Evolutionary conservation across 2,888 invertebrate species (phyloP).

Genomic region (Caenorhabditis sulstoni): DNA sequence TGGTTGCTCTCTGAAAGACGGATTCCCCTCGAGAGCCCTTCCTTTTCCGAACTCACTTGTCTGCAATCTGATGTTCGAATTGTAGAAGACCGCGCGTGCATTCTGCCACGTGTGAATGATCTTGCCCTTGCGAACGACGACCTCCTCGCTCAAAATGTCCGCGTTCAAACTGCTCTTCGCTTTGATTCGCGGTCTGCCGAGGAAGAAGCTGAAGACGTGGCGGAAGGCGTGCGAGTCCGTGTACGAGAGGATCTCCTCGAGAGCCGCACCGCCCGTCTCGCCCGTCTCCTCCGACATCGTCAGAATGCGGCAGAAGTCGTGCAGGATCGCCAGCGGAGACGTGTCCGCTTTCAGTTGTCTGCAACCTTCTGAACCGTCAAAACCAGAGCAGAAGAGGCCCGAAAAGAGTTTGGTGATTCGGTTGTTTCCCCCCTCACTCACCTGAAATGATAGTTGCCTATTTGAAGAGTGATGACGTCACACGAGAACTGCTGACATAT

Average conservation of each 20-base stretch:
- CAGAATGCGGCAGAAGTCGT: conserved; percentile 54
- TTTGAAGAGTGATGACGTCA: conserved; percentile 54
- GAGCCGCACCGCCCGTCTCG: conserved; percentile 9
- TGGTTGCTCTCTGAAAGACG: conserved; percentile 48
- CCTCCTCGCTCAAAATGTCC: conserved; percentile 65
- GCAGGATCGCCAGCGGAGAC: conserved; percentile 45
- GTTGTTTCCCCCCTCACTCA: too few species aligned
- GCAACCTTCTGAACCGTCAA: neutral
- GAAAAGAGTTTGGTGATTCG: too few species aligned
- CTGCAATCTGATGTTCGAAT: conserved; percentile 66
- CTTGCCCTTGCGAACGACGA: conserved; percentile 62
- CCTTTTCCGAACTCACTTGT: conserved; percentile 51
- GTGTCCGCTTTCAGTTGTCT: conserved; percentile 56
- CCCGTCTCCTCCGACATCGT: conserved; percentile 45
- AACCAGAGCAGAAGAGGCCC: neutral
- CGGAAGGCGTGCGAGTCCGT: conserved; percentile 53
- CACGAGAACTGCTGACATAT: conserved; percentile 57
- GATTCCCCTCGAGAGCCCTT: too few species aligned
- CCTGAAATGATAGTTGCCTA: conserved; percentile 61
- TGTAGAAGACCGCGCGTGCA: conserved; percentile 63
- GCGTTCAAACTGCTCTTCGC: conserved; percentile 42
- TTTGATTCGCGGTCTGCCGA: conserved; percentile 45
- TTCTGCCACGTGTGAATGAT: conserved; percentile 65
- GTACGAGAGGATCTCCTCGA: conserved; percentile 44
- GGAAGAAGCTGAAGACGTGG: conserved; percentile 49